These are phyloP conservation scores for Clarias macrocephalus DNA, from an alignment of 2,113 vertebrate species.

Conservation along the genomic window DNA sequence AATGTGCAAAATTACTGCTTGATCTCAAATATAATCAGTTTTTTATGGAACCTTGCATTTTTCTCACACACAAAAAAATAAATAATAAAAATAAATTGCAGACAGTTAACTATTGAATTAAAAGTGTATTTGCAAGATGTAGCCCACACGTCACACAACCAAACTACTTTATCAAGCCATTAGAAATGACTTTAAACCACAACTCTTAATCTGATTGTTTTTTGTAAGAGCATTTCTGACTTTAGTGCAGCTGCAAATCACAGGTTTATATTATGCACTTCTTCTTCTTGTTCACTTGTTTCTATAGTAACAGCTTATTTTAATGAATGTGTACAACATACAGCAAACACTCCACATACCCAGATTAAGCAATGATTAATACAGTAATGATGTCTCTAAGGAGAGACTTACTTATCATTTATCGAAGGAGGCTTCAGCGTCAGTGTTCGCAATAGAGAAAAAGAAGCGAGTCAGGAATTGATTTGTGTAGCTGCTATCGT, in stretches of 20 bases:
- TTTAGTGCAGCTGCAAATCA: neutral
- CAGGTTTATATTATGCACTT: neutral
- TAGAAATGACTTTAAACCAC: neutral
- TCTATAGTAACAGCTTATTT: neutral
- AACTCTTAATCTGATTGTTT: neutral
- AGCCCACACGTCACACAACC: neutral
- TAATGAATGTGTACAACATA: neutral
- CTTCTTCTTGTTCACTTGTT: neutral
- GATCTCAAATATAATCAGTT: neutral
- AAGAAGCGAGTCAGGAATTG: neutral
- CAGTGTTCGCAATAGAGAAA: neutral
- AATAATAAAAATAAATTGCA: no score
- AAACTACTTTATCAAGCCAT: neutral
- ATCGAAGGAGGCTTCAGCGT: neutral
- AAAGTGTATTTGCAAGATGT: no score
- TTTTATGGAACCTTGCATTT: neutral
- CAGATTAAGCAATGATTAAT: neutral
- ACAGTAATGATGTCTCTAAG: neutral
- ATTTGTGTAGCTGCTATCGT: neutral
- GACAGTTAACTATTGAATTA: neutral
- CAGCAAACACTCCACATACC: neutral
- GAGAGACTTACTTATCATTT: neutral
- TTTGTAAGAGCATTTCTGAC: neutral
- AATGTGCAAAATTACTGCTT: neutral
- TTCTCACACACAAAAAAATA: neutral